Conservation (phyloP, 1,140 invertebrate species). For the Heliconius congener region DNA sequence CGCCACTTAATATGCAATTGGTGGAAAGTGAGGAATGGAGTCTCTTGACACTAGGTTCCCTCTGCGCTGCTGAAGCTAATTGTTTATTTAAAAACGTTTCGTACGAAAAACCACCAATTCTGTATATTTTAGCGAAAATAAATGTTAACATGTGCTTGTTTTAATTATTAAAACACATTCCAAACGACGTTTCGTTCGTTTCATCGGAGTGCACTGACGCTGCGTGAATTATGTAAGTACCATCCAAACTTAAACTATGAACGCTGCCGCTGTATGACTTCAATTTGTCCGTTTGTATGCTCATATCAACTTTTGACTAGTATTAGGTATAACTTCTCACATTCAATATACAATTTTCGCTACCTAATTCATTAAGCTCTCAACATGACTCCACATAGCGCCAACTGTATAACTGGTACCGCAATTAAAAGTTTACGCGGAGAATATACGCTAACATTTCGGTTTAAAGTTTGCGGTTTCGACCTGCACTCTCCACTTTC, state of each 20-base stretch:
- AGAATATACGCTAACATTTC: slow-evolving; percentile 61
- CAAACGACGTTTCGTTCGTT: slow-evolving; percentile 18
- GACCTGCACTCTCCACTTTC: slow-evolving; percentile 19
- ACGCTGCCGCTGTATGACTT: slow-evolving; percentile 36
- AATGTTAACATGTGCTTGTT: slow-evolving; percentile 14
- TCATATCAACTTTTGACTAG: slow-evolving; percentile 41
- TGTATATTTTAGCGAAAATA: neutral
- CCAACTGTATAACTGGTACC: slow-evolving; percentile 61
- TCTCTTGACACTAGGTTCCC: no score
- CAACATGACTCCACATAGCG: slow-evolving; percentile 60
- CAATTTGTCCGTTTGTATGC: slow-evolving; percentile 48
- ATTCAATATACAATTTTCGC: slow-evolving; percentile 44
- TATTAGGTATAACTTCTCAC: slow-evolving; percentile 49
- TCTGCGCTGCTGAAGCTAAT: no score
- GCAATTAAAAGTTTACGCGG: slow-evolving; percentile 69
- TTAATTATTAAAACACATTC: slow-evolving; percentile 36
- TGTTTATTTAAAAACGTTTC: no score
- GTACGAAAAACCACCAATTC: neutral
- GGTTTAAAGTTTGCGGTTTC: slow-evolving; percentile 63
- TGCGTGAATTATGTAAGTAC: slow-evolving; percentile 34
- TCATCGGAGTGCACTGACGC: slow-evolving; percentile 32
- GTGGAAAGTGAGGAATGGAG: no score
- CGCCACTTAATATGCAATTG: no score
- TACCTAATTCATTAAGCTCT: slow-evolving; percentile 68
- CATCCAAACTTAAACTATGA: slow-evolving; percentile 38